phyloP scores from a whole-genome alignment of 2,797 vertebrate genomes.

The Cyclopterus lumpus region DNA sequence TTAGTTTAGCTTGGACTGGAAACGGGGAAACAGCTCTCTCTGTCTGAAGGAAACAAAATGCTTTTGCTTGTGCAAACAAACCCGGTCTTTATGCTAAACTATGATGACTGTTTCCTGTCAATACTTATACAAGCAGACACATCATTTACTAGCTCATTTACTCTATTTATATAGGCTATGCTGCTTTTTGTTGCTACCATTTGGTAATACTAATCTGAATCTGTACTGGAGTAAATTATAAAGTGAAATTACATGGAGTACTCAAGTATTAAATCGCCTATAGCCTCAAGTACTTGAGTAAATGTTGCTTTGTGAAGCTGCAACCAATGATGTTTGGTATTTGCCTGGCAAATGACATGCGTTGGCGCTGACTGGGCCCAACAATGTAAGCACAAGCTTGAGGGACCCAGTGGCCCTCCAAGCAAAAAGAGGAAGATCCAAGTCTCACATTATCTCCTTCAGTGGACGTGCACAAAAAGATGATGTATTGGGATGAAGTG shows the following conservation, averaged over 20 bases:
- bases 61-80: background rate
- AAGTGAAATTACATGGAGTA: background rate
- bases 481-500: conserved; percentile 47
- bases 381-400: background rate
- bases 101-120: background rate
- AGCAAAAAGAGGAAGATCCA: background rate
- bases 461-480: conserved; percentile 38
- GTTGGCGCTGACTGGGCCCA: background rate
- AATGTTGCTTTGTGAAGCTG: background rate
- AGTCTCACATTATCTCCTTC: background rate
- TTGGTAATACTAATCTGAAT: background rate
- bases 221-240: background rate
- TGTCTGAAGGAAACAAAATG: too few relatives aligned
- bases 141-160: background rate
- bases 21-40: too few relatives aligned
- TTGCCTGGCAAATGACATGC: background rate
- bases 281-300: background rate
- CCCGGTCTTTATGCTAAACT: background rate
- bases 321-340: background rate
- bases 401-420: background rate
- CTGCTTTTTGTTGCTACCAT: background rate
- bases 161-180: background rate
- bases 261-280: background rate
- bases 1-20: too few relatives aligned
- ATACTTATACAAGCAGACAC: background rate